phyloP scores from a whole-genome alignment of 2,797 vertebrate species.

The Podarcis lilfordi region DNA sequence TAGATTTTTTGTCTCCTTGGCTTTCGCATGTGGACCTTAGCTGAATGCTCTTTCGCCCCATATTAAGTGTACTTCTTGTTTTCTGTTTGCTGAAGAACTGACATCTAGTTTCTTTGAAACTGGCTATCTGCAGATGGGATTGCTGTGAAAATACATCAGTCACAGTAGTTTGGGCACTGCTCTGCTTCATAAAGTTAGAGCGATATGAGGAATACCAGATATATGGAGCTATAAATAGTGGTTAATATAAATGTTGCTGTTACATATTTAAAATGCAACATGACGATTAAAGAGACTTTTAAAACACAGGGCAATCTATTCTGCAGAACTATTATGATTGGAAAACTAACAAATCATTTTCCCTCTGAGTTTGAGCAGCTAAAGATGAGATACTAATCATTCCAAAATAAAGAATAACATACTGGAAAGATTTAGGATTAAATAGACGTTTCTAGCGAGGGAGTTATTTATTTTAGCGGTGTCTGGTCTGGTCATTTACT shows the following conservation, averaged over 20 bases:
- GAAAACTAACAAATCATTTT: not conserved
- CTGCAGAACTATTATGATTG: not conserved
- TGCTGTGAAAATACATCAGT: conserved; percentile 51
- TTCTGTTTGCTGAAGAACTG: conserved; percentile 59
- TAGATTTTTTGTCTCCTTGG: not conserved
- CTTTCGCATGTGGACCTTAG: not conserved
- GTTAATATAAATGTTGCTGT: conserved; percentile 19
- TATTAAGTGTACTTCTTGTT: conserved; percentile 43
- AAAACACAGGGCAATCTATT: conserved; percentile 26
- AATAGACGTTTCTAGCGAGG: not conserved
- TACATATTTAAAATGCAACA: conserved; percentile 1
- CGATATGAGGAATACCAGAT: conserved; percentile 32
- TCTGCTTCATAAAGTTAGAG: conserved; percentile 36
- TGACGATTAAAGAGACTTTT: conserved; percentile 35
- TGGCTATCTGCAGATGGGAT: conserved; percentile 59
- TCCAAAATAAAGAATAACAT: not conserved
- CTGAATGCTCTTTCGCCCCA: not conserved
- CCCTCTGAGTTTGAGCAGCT: not conserved
- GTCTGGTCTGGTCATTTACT: not conserved
- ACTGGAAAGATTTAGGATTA: not conserved
- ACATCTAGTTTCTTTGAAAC: conserved; percentile 54
- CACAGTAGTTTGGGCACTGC: conserved; percentile 42
- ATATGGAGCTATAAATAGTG: conserved; percentile 28
- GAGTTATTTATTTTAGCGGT: fast-evolving
- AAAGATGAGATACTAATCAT: not conserved